Conservation (phyloP, 2,797 vertebrate genomes). For the Microcaecilia unicolor region DNA sequence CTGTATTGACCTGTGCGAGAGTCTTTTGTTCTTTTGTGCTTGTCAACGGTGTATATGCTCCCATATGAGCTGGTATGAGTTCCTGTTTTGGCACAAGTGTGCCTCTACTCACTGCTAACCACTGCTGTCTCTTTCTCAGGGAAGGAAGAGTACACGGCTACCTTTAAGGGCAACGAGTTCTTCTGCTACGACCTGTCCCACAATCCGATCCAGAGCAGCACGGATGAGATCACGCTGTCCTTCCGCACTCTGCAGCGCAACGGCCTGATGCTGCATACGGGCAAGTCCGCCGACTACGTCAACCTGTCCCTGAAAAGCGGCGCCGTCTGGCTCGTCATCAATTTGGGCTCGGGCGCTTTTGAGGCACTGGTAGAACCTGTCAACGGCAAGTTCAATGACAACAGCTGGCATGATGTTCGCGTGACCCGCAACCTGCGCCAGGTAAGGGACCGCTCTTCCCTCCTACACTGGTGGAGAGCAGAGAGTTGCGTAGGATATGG, state of each 20-base stretch:
- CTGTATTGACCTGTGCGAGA: no score
- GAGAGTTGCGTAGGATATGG: no score
- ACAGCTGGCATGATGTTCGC: conserved; percentile 81
- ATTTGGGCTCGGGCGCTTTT: conserved; percentile 89
- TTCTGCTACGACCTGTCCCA: conserved; percentile 96
- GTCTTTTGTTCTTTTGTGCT: no score
- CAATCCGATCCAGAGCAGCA: conserved; percentile 91
- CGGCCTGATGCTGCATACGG: conserved; percentile 89
- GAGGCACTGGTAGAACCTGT: conserved; percentile 89
- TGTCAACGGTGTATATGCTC: no score
- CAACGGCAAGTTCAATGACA: conserved; percentile 86
- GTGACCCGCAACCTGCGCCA: conserved; percentile 93
- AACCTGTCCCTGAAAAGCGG: conserved; percentile 91
- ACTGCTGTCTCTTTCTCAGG: conserved; percentile 25
- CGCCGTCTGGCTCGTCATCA: conserved; percentile 91
- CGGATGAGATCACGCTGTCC: conserved; percentile 89
- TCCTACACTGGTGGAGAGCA: background rate
- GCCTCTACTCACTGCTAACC: no score
- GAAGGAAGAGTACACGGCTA: conserved; percentile 84
- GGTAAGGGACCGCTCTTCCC: conserved; percentile 43
- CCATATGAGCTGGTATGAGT: no score
- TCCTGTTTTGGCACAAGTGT: no score
- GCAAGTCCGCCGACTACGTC: conserved; percentile 86
- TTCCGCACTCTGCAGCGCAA: conserved; percentile 89
- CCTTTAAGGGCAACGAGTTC: conserved; percentile 88